A percentile compares a stretch with the other conserved stretches of the same genome.
Conservation (phyloP, 2,797 vertebrate species). For the Setipinna tenuifilis region DNA sequence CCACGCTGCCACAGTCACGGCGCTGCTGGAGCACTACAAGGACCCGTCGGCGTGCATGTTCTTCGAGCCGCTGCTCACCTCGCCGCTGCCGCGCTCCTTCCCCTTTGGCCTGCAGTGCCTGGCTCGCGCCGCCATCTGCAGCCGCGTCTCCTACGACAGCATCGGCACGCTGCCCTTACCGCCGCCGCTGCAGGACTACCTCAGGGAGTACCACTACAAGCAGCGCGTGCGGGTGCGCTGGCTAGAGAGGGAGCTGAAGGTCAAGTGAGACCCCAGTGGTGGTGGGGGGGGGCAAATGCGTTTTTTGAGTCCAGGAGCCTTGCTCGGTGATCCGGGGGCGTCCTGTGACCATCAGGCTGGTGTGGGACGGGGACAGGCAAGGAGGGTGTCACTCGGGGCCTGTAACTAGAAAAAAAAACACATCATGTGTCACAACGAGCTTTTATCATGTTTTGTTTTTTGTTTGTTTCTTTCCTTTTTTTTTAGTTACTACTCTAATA, state of each 20-base stretch:
- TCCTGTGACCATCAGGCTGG: conserved; percentile 27
- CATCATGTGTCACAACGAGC: conserved; percentile 67
- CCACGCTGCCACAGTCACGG: conserved; percentile 96
- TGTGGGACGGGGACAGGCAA: conserved; percentile 17
- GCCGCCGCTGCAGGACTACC: conserved; percentile 94
- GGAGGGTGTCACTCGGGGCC: conserved; percentile 55
- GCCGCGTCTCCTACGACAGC: conserved; percentile 93
- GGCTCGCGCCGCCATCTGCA: conserved; percentile 93
- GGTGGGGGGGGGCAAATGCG: not conserved
- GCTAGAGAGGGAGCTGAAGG: conserved; percentile 96
- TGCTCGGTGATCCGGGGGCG: conserved; percentile 29
- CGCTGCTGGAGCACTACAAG: conserved; percentile 97
- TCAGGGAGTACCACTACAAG: conserved; percentile 99
- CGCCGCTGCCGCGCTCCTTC: conserved; percentile 93
- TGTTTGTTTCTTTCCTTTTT: conserved; percentile 56
- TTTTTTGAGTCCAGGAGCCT: not conserved
- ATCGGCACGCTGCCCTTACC: conserved; percentile 92
- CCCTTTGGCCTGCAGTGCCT: conserved; percentile 96
- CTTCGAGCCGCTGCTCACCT: conserved; percentile 96
- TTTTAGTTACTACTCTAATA: conserved; percentile 75
- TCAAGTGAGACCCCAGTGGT: conserved; percentile 78
- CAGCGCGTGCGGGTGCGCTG: conserved; percentile 98
- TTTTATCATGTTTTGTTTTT: conserved; percentile 67
- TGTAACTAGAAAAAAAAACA: conserved; percentile 58
- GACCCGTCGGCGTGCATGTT: conserved; percentile 99